Base-by-base conservation (phyloP, 2,797 vertebrate species). In the Eidolon dupreanum region DNA sequence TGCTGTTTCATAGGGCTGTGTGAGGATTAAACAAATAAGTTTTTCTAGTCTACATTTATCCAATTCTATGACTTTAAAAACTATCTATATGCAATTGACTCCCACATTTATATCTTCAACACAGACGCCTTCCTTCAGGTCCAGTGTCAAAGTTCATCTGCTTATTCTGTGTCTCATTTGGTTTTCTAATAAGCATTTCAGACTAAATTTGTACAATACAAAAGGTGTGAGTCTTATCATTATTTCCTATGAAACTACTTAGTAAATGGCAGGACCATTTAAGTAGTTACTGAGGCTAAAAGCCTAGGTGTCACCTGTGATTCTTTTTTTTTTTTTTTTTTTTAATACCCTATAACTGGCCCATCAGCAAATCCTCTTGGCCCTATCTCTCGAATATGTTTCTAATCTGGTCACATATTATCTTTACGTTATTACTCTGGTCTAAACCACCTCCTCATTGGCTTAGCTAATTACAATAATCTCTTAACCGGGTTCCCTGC, bases 261-360 rank as follows among this genome's bases (percentile, higher is more conserved):
- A 59, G 33, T 93, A 65, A 93, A 85, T 75, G n/a, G 19, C 15
- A 84, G 24, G 49, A 59, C 31, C 33, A 65, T 91, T 74, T 31
- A 73, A 38, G 26, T 79, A 59, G 73, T 88, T 41, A 75, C 71
- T 89, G 8, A 51, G 65, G 36, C 57, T 31, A 59, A 66, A 94
- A 93, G 36, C 22, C 55, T 94, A 49, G 51, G 31, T 90, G n/a
- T 94, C n/a, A 79, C 15, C 8, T 93, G 10, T 63, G 57, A 68
- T 75, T 82, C 33, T 84, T 31, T 75, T 93, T 77, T 90, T 31
- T 84, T 93, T 57, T 81, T 28, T 65, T 93, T 83, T 90, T 33
- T 93, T 94, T 55, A 49, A 55, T 68, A 92, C 3, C 16, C 8
- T 63, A 6, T 71, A 87, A 87, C 12, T n/a, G 87, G 65, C 13